A percentile compares a stretch with the other conserved stretches of the same genome.
Evolutionary conservation across 2,888 invertebrate genomes (phyloP).

Genomic region (Sepiola atlantica): DNA sequence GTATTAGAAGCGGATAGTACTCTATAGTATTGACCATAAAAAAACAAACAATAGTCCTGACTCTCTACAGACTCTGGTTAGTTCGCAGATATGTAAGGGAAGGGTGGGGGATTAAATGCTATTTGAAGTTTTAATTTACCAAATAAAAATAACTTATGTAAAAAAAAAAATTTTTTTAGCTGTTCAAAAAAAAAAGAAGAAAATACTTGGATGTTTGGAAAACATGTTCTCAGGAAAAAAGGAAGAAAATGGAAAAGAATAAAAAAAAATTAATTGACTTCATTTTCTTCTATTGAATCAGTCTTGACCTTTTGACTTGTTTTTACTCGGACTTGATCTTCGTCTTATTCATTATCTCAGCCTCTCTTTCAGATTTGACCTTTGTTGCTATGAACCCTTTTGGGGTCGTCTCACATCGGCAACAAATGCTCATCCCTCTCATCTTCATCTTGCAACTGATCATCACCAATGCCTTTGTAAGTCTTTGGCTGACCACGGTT

Average conservation of each 20-base stretch:
- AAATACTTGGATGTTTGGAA: too few species aligned
- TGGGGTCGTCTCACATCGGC: constrained; percentile 66
- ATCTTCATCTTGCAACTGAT: constrained; percentile 66
- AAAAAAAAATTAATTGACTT: neutral
- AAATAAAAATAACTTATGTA: too few species aligned
- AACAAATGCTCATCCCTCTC: constrained; percentile 72
- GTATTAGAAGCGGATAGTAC: too few species aligned
- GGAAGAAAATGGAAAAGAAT: neutral
- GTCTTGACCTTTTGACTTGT: neutral
- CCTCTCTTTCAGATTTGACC: neutral
- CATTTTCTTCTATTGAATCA: neutral
- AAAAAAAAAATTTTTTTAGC: too few species aligned
- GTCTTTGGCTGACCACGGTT: constrained; percentile 60
- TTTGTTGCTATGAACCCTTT: neutral
- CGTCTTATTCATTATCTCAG: neutral
- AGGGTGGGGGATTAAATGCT: too few species aligned
- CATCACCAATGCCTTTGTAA: constrained; percentile 74
- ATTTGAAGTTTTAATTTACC: too few species aligned
- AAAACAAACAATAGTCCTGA: too few species aligned
- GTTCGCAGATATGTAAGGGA: too few species aligned
- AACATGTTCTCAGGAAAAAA: too few species aligned
- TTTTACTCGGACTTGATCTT: neutral
- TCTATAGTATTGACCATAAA: too few species aligned
- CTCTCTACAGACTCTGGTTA: too few species aligned
- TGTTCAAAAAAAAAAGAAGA: too few species aligned